Conservation (phyloP, 2,113 vertebrate species). For the Hydrolagus affinis region DNA sequence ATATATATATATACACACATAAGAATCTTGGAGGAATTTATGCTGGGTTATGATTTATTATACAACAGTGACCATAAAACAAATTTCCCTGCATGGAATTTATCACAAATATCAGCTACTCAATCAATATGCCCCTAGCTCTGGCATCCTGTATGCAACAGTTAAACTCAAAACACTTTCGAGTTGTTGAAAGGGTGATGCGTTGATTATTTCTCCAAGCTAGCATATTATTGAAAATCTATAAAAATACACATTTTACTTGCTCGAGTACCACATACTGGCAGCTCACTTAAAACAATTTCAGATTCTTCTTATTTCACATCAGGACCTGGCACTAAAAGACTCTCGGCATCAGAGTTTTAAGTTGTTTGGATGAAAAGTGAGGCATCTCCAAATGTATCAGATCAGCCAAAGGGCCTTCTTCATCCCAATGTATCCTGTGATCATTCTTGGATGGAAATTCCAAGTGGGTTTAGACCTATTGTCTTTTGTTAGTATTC, state of each 20-base stretch:
- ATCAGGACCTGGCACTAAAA: too few species aligned
- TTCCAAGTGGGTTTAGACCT: too few species aligned
- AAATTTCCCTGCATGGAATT: neutral
- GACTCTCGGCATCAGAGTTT: too few species aligned
- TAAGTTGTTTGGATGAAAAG: too few species aligned
- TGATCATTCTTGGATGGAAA: too few species aligned
- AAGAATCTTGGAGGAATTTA: conserved; percentile 15
- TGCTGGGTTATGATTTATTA: neutral
- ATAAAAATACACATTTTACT: neutral
- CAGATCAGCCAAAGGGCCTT: too few species aligned
- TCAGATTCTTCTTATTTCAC: neutral
- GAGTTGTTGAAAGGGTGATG: neutral
- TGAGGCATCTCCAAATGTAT: too few species aligned
- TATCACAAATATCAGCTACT: conserved; percentile 15
- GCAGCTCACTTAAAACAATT: neutral
- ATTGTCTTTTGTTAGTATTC: too few species aligned
- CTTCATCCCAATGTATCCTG: too few species aligned
- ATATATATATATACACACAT: too few species aligned
- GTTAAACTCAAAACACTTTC: neutral
- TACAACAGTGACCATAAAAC: conserved; percentile 1
- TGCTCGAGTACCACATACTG: neutral
- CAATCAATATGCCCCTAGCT: conserved; percentile 5
- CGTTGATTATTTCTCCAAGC: neutral
- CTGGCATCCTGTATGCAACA: neutral
- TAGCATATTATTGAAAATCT: neutral